Evolutionary conservation across 2,888 invertebrate species (phyloP), one percentile per base, ranked within the genome.

Genomic region (Herminia tarsipennalis): DNA sequence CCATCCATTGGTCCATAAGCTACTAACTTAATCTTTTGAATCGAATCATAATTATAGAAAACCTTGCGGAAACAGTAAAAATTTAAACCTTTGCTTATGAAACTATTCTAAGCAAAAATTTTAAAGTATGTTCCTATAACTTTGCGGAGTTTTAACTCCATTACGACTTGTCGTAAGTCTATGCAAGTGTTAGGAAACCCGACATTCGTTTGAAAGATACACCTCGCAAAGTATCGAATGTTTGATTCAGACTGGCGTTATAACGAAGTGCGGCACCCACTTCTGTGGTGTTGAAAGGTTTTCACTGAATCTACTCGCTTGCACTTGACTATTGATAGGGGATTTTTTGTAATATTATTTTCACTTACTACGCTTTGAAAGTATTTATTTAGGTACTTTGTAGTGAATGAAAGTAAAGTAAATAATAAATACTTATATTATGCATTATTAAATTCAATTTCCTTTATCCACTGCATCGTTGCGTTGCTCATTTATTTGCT

Each of bases 211-310:
- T 59, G 49, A 61, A 57, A 63, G 58, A 57, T 56, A 60, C 39
- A 48, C 44, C 22, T 18, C 36, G 21, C 16, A 37, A 52, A 51
- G 56, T 62, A 64, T 70, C 58, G 53, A 68, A 67, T 52, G 62
- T 59, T 61, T 65, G 55, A 62, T 62, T 53, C 56, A 54, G 48
- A 46, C 56, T 37, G 48, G 51, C 45, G 42, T 38, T 53, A 57
- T 66, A 68, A 70, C 64, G 64, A 70, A 67, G 66, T 52, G 53
- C 32, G 49, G 43, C 47, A 48, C 14, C 51, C 59, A 53, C 61
- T 66, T 33, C 36, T 25, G 25, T 39, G 54, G 65, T 65, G 70
- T 62, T 73, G 67, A 74, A 76, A 70, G 66, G 62, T 65, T 59
- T 62, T 56, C 44, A 25, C 46, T 32, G 38, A 41, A 66, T 50